Evolutionary conservation across 1,140 invertebrate genomes (phyloP), one percentile per base, ranked within the genome.

Genomic region (Psix sp.): DNA sequence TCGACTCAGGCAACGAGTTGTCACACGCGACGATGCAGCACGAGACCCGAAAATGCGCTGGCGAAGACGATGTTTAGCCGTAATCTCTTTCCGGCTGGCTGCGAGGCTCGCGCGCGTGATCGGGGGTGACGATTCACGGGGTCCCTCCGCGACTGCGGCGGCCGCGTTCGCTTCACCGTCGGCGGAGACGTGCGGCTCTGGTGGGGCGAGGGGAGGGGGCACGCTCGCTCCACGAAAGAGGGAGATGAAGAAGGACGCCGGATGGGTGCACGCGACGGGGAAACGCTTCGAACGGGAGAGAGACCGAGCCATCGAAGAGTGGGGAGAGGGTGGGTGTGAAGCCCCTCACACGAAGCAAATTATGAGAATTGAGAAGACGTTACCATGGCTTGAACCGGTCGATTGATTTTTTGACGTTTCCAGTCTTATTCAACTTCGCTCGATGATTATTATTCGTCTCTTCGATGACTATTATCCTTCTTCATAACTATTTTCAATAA

Each of bases 41-140:
- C 71, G 46, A 60, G 51, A 68, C 48, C 65, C 76, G 73, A 76
- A 67, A 57, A 33, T 57, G 63, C 52, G 51, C 51, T 49, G 42
- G 35, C 51, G 46, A 67, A 67, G 54, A 11, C 20, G 70, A 67
- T 76, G 66, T 66, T 72, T 31, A 72, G 65, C 72, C 68, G 62
- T 74, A 77, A 39, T 54, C 33, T 77, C 71, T 75, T 79, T 70
- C 57, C 68, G 74, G 71, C 67, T 62, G 76, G 66, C 67, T 66
- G 68, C 67, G 60, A 70, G 43, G 51, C 72, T 72, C 74, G 70
- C 72, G 74, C 72, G 74, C 78, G 74, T 74, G 76, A 80, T 78
- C 76, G 74, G 76, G 78, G 78, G 76, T 78, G 76, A 80, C 78
- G 76, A 77, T 77, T 78, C 74, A 67, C 63, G 71, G 72, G 68